Evolutionary conservation across 2,113 vertebrate genomes (phyloP), one percentile per base, ranked within the genome.

Genomic region (Xiphias gladius): DNA sequence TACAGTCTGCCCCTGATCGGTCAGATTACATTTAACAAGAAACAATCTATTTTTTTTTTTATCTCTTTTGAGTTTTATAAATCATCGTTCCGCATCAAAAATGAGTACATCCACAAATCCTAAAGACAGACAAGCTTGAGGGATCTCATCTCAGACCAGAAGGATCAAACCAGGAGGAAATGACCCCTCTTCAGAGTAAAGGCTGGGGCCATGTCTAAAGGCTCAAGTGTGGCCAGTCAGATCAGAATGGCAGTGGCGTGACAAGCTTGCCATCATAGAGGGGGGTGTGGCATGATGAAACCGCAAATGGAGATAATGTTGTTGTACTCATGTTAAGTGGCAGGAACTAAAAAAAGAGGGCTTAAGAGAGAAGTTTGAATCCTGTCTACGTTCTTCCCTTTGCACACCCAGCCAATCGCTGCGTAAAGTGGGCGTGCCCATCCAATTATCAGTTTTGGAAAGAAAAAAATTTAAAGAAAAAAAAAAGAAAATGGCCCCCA

Each of bases 11-110:
- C 35, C 79, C 63, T 75, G 63, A 82, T 79, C 35, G 35, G n/a
- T 59, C 28, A 30, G 68, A 91, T 86, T 32, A 75, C 65, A 85
- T 67, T 43, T 24, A 84, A 62, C 58, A 58, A 73, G 52, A 66
- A n/a, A 22, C 28, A 17, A 20, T 73, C 22, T 73, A 71, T 73
- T 28, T 26, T 12, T 17, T 64, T 48, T 39, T 6, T 0, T 35
- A 82, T 85, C n/a, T 66, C 3, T 77, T 48, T 48, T 66, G 46
- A 79, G 48, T 72, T 48, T n/a, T 13, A 82, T 43, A 19, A 72
- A 61, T 61, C 7, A 39, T 65, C 50, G 41, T 17, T n/a, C 37
- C 46, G 35, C 37, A 48, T 75, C 7, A 66, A 57, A 55, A 62
- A 37, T 65, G 50, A n/a, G 11, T 1, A 20, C 32, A 63, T 4